A percentile compares a stretch with the other conserved stretches of the same genome.
Conservation (phyloP, 2,797 vertebrate genomes). For the Merluccius polli region DNA sequence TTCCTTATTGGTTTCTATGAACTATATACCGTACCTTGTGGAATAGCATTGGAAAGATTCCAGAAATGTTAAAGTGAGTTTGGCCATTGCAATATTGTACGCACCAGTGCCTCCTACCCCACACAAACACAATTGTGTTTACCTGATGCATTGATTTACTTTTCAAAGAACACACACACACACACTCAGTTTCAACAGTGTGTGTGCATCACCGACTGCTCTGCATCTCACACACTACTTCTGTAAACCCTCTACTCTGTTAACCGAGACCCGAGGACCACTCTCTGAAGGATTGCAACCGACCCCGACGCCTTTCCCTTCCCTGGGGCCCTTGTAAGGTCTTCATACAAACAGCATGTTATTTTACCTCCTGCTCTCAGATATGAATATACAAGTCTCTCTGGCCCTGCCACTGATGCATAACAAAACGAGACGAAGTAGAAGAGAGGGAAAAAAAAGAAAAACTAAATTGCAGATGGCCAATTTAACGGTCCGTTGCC, state of each 20-base stretch:
- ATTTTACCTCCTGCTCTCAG: not conserved
- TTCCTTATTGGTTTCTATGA: not conserved
- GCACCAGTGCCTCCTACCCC: not conserved
- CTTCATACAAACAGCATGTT: not conserved
- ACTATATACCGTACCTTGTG: not conserved
- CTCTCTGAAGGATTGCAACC: no score
- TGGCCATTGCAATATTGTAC: not conserved
- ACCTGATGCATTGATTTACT: not conserved
- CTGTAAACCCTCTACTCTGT: not conserved
- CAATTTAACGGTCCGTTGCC: constrained; percentile 58
- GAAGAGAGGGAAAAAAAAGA: not conserved
- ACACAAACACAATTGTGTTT: not conserved
- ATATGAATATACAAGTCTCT: not conserved
- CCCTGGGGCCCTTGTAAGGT: not conserved
- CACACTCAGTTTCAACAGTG: not conserved
- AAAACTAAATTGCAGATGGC: constrained; percentile 50
- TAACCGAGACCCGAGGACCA: no score
- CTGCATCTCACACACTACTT: not conserved
- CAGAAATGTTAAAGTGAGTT: not conserved
- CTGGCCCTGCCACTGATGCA: not conserved
- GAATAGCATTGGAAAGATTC: not conserved
- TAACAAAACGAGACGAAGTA: not conserved
- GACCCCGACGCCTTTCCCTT: no score
- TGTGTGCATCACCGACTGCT: not conserved
- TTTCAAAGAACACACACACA: not conserved